phyloP scores from a whole-genome alignment of 2,797 vertebrate genomes.

The Momotus momota region DNA sequence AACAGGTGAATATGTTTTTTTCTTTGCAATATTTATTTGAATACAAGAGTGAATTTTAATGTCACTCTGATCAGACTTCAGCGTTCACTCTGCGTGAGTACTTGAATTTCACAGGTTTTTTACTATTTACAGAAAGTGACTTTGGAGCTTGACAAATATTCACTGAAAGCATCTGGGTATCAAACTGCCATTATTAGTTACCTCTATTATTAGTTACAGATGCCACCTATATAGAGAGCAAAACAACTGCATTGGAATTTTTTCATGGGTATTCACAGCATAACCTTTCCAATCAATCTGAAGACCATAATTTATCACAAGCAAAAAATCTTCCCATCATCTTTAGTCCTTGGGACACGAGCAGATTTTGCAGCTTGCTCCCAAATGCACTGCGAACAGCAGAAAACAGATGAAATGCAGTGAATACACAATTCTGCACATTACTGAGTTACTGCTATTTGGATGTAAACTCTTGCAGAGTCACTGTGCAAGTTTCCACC shows the following conservation, averaged over 20 bases:
- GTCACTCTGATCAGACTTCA: neutral
- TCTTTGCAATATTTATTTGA: neutral
- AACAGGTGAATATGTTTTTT: neutral
- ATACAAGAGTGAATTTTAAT: neutral
- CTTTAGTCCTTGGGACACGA: neutral
- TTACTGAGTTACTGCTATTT: neutral
- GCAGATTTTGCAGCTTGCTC: neutral
- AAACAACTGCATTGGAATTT: neutral
- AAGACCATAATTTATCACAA: neutral
- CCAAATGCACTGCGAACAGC: neutral
- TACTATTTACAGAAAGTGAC: neutral
- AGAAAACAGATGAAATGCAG: neutral
- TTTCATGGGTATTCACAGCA: neutral
- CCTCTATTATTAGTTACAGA: neutral
- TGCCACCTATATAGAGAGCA: neutral
- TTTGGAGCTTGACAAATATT: neutral
- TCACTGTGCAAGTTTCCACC: conserved; percentile 50
- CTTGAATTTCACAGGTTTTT: neutral
- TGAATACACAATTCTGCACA: neutral
- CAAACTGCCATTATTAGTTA: neutral
- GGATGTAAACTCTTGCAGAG: neutral
- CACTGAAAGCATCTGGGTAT: neutral
- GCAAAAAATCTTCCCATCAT: neutral
- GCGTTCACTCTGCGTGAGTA: neutral
- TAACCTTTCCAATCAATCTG: neutral